phyloP scores from a whole-genome alignment of 2,888 invertebrate species.

The Ptilodon capucinus region DNA sequence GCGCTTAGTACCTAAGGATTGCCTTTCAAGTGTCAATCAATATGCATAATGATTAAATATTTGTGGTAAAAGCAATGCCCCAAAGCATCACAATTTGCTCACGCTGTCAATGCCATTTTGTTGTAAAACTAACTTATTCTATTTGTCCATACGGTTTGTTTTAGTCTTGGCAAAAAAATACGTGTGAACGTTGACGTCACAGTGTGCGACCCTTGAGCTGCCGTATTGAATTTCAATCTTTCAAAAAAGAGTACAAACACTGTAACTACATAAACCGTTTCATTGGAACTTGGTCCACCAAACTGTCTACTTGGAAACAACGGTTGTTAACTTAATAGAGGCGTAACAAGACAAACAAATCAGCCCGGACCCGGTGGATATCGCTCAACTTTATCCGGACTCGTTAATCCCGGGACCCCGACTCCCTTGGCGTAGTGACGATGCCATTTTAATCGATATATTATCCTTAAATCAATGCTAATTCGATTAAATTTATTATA shows the following conservation, averaged over 20 bases:
- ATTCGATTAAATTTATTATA: neutral
- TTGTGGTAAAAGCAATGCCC: too few relatives aligned
- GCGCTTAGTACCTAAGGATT: too few relatives aligned
- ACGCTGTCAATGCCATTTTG: too few relatives aligned
- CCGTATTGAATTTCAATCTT: neutral
- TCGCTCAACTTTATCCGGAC: slow-evolving; percentile 39
- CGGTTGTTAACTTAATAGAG: slow-evolving; percentile 38
- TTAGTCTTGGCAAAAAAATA: too few relatives aligned
- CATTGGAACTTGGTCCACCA: neutral
- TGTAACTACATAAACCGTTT: neutral
- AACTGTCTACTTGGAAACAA: slow-evolving; percentile 22
- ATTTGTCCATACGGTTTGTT: too few relatives aligned
- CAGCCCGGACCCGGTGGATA: slow-evolving; percentile 36
- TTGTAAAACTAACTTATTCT: too few relatives aligned
- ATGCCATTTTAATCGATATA: neutral
- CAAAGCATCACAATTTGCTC: too few relatives aligned
- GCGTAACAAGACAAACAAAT: slow-evolving; percentile 42
- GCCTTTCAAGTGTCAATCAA: too few relatives aligned
- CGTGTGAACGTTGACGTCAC: too few relatives aligned
- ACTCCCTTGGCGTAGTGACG: slow-evolving; percentile 24
- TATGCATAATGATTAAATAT: too few relatives aligned
- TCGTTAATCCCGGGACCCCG: slow-evolving; percentile 39
- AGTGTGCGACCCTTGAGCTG: too few relatives aligned
- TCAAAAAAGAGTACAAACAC: neutral
- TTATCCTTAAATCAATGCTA: neutral